Conservation (phyloP, 2,797 vertebrate genomes). For the Hapalemur alaotrensis region DNA sequence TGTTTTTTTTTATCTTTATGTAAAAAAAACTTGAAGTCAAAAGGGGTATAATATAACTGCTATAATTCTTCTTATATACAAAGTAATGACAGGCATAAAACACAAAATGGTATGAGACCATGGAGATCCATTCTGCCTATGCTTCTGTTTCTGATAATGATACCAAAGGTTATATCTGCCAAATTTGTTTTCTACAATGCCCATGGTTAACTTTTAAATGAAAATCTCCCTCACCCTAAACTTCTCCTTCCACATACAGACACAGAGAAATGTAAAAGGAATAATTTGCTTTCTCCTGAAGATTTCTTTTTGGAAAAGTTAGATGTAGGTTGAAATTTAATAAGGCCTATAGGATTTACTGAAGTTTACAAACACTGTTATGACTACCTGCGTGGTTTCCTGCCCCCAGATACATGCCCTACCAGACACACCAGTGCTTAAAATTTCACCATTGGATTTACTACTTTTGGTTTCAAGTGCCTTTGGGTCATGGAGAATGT, state of each 20-base stretch:
- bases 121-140: neutral
- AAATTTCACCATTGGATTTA: neutral
- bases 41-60: neutral
- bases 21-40: neutral
- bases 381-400: neutral
- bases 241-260: neutral
- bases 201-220: neutral
- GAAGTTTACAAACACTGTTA: neutral
- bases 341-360: neutral
- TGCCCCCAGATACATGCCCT: neutral
- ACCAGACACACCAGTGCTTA: neutral
- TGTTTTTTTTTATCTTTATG: neutral
- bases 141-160: neutral
- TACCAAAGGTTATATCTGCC: neutral
- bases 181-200: neutral
- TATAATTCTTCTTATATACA: neutral
- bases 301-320: neutral
- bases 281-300: neutral
- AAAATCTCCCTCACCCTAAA: neutral
- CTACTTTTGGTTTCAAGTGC: neutral
- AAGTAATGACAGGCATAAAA: neutral
- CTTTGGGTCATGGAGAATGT: neutral
- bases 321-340: conserved; percentile 4
- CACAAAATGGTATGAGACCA: neutral
- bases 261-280: neutral